A percentile compares a stretch with the other conserved stretches of the same genome.
These are phyloP conservation scores for Spatula clypeata DNA, from an alignment of 2,797 vertebrate species.

Conservation along the genomic window DNA sequence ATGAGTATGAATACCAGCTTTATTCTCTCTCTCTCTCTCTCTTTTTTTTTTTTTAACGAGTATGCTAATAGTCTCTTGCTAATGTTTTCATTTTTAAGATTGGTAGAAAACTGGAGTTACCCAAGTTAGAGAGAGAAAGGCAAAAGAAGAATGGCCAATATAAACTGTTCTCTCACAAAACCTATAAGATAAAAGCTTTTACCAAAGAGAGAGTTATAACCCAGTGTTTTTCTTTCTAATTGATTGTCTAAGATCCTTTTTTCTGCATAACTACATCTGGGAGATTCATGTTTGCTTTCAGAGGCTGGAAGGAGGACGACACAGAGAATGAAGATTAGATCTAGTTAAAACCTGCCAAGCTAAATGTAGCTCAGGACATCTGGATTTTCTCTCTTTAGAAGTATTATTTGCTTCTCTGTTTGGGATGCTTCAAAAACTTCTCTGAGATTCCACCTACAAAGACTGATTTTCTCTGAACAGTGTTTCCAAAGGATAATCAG, in stretches of 20 bases:
- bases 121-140: not conserved
- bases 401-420: not conserved
- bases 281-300: not conserved
- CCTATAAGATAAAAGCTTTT: not conserved
- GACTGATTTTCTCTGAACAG: not conserved
- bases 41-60: no score
- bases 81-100: not conserved
- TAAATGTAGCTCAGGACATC: not conserved
- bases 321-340: not conserved
- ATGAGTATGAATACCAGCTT: not conserved
- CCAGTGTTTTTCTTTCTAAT: not conserved
- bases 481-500: not conserved
- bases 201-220: not conserved
- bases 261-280: not conserved
- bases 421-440: not conserved
- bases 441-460: not conserved
- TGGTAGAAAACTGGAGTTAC: not conserved
- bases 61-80: not conserved
- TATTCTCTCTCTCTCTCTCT: no score
- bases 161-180: not conserved
- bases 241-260: not conserved
- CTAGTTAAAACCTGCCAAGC: not conserved
- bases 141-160: not conserved
- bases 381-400: not conserved
- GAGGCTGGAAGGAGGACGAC: not conserved